Percentiles rank a stretch among this genome's conserved stretches.
Conservation (phyloP, 2,888 invertebrate species). For the Philaethria dido region DNA sequence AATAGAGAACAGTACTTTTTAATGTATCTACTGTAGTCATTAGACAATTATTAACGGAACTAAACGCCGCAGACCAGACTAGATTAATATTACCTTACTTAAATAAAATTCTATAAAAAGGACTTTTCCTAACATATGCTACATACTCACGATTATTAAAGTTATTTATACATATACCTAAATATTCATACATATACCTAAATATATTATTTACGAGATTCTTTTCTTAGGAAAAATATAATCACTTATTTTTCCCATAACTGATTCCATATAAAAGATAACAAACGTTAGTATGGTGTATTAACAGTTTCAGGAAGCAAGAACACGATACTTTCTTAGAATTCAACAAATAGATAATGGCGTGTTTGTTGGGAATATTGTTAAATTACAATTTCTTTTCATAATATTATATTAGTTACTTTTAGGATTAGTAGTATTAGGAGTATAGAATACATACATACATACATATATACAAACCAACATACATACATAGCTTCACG, state of each 20-base stretch:
- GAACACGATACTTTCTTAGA: conserved; percentile 27
- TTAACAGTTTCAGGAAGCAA: conserved; percentile 22
- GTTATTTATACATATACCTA: not conserved
- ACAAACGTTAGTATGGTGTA: conserved; percentile 11
- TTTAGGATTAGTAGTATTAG: too few species aligned
- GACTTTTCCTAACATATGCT: too few species aligned
- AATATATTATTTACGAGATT: not conserved
- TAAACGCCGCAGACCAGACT: too few species aligned
- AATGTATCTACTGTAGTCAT: too few species aligned
- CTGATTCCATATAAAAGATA: conserved; percentile 26
- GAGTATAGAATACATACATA: too few species aligned
- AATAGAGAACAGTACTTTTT: too few species aligned
- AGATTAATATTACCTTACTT: too few species aligned
- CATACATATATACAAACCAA: too few species aligned
- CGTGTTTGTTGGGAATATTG: not conserved
- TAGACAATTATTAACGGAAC: too few species aligned
- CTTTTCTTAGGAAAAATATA: conserved; percentile 9
- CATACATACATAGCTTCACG: too few species aligned
- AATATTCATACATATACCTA: not conserved
- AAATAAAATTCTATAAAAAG: too few species aligned
- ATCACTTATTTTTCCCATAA: conserved; percentile 25
- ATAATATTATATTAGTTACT: too few species aligned
- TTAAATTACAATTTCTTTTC: conserved; percentile 4
- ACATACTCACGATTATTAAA: not conserved
- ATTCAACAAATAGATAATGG: conserved; percentile 18